Conservation (phyloP, 2,888 invertebrate species). For the Alviniconcha strummeri region DNA sequence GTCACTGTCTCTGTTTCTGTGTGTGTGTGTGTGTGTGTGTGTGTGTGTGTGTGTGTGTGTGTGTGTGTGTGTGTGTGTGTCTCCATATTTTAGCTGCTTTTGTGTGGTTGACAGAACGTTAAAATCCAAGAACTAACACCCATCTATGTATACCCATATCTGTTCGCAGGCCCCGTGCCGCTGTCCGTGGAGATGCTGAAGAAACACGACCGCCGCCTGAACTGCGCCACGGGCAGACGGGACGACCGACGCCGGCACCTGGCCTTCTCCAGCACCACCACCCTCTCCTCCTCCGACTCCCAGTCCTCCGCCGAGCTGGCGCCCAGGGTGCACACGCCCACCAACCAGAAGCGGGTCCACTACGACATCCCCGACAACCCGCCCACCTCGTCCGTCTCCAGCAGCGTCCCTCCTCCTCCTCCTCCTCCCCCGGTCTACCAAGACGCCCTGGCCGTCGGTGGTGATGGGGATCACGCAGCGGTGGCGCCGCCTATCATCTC, state of each 20-base stretch:
- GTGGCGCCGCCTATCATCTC: conserved; percentile 24
- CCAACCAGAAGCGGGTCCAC: conserved; percentile 14
- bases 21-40: too few species aligned
- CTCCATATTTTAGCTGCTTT: too few species aligned
- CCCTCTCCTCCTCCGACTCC: conserved; percentile 25
- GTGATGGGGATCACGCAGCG: too few species aligned
- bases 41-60: too few species aligned
- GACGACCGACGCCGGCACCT: conserved; percentile 7
- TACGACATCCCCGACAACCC: conserved; percentile 11
- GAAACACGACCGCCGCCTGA: conserved; percentile 8
- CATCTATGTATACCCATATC: too few species aligned
- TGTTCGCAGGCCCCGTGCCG: conserved; percentile 2
- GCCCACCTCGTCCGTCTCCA: background rate
- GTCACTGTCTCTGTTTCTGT: too few species aligned
- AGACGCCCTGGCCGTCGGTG: background rate
- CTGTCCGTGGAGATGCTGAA: conserved; percentile 20
- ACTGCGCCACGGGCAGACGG: background rate
- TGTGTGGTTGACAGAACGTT: too few species aligned
- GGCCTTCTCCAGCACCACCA: conserved; percentile 22
- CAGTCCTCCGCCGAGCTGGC: conserved; percentile 25
- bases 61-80: too few species aligned
- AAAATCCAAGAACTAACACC: too few species aligned
- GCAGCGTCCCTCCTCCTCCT: background rate
- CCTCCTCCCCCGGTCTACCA: background rate
- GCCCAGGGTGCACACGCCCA: conserved; percentile 23